Evolutionary conservation across 2,888 invertebrate genomes (phyloP), one percentile per base, ranked within the genome.

Genomic region (Chesias legatella): DNA sequence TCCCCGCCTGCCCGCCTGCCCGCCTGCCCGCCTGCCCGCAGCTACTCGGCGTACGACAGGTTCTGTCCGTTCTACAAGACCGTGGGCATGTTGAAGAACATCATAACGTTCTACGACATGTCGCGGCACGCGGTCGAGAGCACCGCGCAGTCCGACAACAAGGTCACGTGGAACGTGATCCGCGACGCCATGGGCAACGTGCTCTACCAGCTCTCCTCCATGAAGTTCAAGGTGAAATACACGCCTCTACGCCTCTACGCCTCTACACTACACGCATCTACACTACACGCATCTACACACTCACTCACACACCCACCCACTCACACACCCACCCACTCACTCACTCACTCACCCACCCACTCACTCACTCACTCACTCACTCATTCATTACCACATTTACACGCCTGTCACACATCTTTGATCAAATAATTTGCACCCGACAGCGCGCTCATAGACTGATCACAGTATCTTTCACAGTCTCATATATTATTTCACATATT

Each of bases 221-320:
- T 99, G 99, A 99, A 99, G 89, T 99, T 99, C 92, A 98, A 98
- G 93, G 96, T 95, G n/a, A n/a, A n/a, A n/a, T n/a, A n/a, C n/a
- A 65, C 57, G 67, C 7, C 6, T 6, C 33, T 1, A 3, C 6
- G 4, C 6, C 22, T 2, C 7, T 7, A 3, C 22, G n/a, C 22
- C 7, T 1, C 22, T 7, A 20, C 4, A 5, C 4, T 6, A 20
- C 20, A 5, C 20, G 6, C 20, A 20, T 6, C 6, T 6, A 20
- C 20, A 20, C 4, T 5, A 5, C 6, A 20, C 6, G 20, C 4
- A 6, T 4, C 20, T 6, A 20, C 6, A 20, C 20, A 20, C 6
- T 27, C 11, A 6, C 7, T 3, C 27, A 6, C 34, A n/a, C n/a
- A n/a, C n/a, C n/a, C n/a, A n/a, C n/a, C n/a, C n/a, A n/a, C n/a